A percentile compares a stretch with the other conserved stretches of the same genome.
These are phyloP conservation scores for Sitta europaea DNA, from an alignment of 2,113 vertebrate species.

Conservation along the genomic window DNA sequence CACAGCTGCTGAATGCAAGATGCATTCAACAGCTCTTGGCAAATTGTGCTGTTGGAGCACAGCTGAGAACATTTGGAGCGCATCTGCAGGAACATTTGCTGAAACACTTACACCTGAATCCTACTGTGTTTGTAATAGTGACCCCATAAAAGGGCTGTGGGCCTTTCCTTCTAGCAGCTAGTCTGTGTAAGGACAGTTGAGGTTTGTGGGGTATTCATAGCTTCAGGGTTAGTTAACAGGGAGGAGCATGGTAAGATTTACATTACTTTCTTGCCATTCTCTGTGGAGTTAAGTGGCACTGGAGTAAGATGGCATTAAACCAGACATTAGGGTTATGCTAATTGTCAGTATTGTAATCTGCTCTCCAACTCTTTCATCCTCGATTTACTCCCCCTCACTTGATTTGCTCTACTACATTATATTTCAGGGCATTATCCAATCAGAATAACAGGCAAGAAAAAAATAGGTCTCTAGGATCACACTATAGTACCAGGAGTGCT, in stretches of 20 bases:
- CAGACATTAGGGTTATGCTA: not conserved
- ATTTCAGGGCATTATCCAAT: not conserved
- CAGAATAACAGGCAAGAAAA: not conserved
- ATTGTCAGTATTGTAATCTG: not conserved
- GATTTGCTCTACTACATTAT: not conserved
- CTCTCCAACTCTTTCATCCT: not conserved
- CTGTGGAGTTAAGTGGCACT: not conserved
- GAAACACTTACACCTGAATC: slow-evolving; percentile 35
- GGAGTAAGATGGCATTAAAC: not conserved
- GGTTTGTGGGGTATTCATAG: not conserved
- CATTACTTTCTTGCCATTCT: not conserved
- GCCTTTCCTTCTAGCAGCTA: not conserved
- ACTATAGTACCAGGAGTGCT: not conserved
- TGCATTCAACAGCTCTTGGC: slow-evolving; percentile 30
- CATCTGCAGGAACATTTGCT: slow-evolving; percentile 57
- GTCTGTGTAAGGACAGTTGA: not conserved
- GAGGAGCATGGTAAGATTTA: not conserved
- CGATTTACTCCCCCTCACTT: not conserved
- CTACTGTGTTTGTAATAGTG: not conserved
- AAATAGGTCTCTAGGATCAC: not conserved
- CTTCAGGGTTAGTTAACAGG: not conserved
- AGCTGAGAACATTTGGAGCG: slow-evolving; percentile 51
- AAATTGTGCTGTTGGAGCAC: slow-evolving; percentile 12
- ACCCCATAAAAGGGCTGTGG: slow-evolving; percentile 9
- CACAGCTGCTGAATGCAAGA: not conserved